Evolutionary conservation across 2,888 invertebrate species (phyloP).

Genomic region (Dasysyrphus albostriatus): DNA sequence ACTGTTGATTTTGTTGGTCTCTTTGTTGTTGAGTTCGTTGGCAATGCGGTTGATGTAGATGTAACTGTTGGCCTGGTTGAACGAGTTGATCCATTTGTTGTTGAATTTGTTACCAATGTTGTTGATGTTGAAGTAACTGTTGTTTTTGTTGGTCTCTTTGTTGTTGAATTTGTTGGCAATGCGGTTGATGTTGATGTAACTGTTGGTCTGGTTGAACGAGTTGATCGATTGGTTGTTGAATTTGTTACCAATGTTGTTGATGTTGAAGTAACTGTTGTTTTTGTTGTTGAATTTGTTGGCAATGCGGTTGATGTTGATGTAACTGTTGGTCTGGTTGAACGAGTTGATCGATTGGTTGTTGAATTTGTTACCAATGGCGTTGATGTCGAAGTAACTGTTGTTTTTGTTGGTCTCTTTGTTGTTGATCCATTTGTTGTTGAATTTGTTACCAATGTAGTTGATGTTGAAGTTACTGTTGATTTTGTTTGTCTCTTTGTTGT

Average conservation of each 20-base stretch:
- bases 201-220: too few relatives aligned
- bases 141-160: neutral
- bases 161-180: neutral
- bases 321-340: too few relatives aligned
- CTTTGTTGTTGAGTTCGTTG: neutral
- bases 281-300: neutral
- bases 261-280: neutral
- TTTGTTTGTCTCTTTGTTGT: neutral
- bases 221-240: too few relatives aligned
- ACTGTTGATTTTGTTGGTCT: neutral
- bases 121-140: neutral
- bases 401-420: slow-evolving; percentile 43
- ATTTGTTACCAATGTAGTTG: neutral
- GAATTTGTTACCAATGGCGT: too few relatives aligned
- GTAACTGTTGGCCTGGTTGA: neutral
- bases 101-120: neutral
- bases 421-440: neutral
- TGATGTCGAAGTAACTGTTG: too few relatives aligned
- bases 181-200: neutral
- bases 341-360: too few relatives aligned
- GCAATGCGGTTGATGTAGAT: neutral
- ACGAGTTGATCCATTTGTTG: neutral
- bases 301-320: too few relatives aligned
- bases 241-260: neutral
- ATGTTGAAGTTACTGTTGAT: neutral